These are phyloP conservation scores for Philaethria dido DNA, from an alignment of 2,888 invertebrate species.

Conservation along the genomic window DNA sequence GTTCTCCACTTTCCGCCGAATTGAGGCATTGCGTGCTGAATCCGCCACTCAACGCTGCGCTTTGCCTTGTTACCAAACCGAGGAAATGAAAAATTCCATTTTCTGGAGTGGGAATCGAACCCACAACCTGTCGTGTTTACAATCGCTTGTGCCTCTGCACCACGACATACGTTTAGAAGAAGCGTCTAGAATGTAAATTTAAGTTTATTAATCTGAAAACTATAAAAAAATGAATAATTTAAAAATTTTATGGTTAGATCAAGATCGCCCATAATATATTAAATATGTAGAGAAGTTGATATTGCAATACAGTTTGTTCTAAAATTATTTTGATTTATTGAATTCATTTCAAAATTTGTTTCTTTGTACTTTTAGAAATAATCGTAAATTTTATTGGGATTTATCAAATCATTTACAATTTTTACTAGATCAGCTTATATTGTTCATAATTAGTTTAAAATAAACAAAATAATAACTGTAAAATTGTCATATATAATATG, in stretches of 20 bases:
- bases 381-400: conserved; percentile 1
- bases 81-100: no score
- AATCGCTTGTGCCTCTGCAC: no score
- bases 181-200: no score
- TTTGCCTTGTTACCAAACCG: no score
- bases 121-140: no score
- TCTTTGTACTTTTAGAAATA: conserved; percentile 13
- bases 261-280: background rate
- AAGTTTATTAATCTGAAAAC: no score
- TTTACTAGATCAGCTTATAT: background rate
- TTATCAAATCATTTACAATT: background rate
- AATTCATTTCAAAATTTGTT: conserved; percentile 6
- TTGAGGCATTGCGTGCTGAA: no score
- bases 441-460: conserved; percentile 1
- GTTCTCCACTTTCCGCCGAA: no score
- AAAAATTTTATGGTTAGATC: background rate
- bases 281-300: background rate
- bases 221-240: background rate
- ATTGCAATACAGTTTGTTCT: background rate
- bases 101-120: no score
- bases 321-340: background rate
- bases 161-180: no score
- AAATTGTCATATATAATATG: background rate
- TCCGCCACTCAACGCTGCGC: no score
- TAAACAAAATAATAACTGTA: background rate